Conservation (phyloP, 64 coral and sea anemone genomes). For the Stylophora pistillata region DNA sequence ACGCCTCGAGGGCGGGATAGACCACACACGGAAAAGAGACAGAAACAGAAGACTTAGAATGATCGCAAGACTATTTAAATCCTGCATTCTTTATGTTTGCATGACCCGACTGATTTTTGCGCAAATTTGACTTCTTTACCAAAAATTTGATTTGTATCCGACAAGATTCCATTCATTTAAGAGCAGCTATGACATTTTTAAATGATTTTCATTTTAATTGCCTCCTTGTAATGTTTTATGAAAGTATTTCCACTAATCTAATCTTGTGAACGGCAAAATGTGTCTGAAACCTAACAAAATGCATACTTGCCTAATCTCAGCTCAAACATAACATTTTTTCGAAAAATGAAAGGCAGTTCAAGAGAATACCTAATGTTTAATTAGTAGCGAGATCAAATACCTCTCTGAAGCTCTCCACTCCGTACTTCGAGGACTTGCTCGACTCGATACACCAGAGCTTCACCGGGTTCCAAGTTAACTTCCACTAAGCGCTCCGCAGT, state of each 20-base stretch:
- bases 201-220: background rate
- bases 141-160: constrained; percentile 7
- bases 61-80: constrained; percentile 7
- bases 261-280: background rate
- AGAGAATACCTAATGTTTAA: background rate
- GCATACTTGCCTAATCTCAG: background rate
- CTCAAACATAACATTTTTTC: background rate
- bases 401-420: constrained; percentile 41
- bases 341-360: constrained; percentile 9
- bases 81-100: background rate
- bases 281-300: background rate
- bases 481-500: constrained; percentile 34
- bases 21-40: constrained; percentile 11
- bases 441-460: constrained; percentile 28
- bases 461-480: constrained; percentile 39
- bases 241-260: background rate
- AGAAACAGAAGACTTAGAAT: no score
- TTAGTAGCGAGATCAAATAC: constrained; percentile 21
- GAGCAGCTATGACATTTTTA: no score
- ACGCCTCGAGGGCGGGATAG: background rate
- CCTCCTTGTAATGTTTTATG: background rate
- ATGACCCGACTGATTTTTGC: no score
- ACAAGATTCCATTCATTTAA: no score
- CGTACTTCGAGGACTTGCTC: constrained; percentile 50
- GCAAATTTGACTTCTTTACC: constrained; percentile 8